Base-by-base conservation (phyloP, 2,888 invertebrate genomes). In the Litoditis marina region DNA sequence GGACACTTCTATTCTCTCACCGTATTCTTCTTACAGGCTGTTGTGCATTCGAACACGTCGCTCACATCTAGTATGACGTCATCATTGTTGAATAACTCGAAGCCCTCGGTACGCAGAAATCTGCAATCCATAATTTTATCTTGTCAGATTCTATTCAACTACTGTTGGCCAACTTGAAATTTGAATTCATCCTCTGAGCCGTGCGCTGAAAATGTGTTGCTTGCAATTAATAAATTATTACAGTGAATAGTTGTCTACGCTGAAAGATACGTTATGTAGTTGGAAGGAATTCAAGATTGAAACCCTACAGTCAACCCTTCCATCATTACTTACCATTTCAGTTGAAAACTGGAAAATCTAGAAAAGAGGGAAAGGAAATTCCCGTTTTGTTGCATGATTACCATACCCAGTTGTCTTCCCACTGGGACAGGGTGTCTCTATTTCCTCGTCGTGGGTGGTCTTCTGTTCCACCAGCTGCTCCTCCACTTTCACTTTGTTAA, bases 81-180 rank as follows among this genome's bases (percentile, higher is more conserved):
- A 52, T 81, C 81, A 49, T 77, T 68, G 28, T 73, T 70, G 55
- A 72, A 74, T 22, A 82, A 67, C 53, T 80, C 78, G 54, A 82
- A 82, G 28, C 77, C 81, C 19, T 73, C 73, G 7, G 80, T 82
- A 31, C 72, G 67, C 63, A 81, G 62, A 36, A 76, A 82, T 19
- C 75, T 71, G 3, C 13, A 54, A 54, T 25, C 1, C 44, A 22
- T 7, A 28, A 11, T 34, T 4, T 4, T 7, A 36, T 34, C 5
- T 54, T 54, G n/a, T 8, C 25, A 22, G 8, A n/a, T n/a, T n/a
- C n/a, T n/a, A n/a, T n/a, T n/a, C n/a, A n/a, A n/a, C n/a, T n/a
- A n/a, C n/a, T n/a, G n/a, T n/a, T n/a, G n/a, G n/a, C n/a, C n/a
- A n/a, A n/a, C n/a, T n/a, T n/a, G n/a, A n/a, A n/a, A n/a, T n/a